phyloP scores from a whole-genome alignment of 2,113 vertebrate species.

The Gobiocypris rarus region DNA sequence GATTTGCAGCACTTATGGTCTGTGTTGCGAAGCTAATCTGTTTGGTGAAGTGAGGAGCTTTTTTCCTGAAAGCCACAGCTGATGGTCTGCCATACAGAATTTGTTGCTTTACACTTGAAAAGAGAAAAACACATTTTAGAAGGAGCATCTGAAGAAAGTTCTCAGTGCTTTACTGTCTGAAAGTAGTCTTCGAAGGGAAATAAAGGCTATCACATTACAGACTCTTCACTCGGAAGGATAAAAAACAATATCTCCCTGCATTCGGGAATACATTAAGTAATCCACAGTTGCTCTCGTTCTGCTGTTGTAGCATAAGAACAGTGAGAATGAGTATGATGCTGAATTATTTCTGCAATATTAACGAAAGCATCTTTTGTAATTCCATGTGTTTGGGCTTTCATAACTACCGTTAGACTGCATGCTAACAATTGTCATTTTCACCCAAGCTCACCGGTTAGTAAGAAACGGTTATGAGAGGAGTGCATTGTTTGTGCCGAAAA shows the following conservation, averaged over 20 bases:
- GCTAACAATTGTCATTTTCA: conserved; percentile 60
- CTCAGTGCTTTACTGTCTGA: conserved; percentile 62
- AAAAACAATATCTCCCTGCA: conserved; percentile 62
- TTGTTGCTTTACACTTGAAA: conserved; percentile 66
- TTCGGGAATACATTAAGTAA: conserved; percentile 64
- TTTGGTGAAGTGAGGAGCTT: conserved; percentile 69
- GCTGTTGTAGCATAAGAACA: conserved; percentile 49
- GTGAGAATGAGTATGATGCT: not conserved
- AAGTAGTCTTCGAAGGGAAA: conserved; percentile 65
- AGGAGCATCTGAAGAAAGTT: conserved; percentile 66
- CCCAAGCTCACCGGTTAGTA: conserved; percentile 62
- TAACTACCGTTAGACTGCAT: conserved; percentile 9
- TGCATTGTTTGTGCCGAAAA: conserved; percentile 67
- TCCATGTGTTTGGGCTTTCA: not conserved
- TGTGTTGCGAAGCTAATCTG: conserved; percentile 73
- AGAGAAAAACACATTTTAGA: conserved; percentile 60
- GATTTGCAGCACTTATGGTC: conserved; percentile 74
- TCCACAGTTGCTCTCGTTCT: conserved; percentile 61
- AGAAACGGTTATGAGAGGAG: conserved; percentile 62
- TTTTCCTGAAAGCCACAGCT: conserved; percentile 67
- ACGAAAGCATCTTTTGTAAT: not conserved
- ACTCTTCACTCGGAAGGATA: conserved; percentile 40
- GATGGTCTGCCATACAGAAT: conserved; percentile 65
- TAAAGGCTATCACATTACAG: conserved; percentile 69
- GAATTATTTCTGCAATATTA: conserved; percentile 64